Percentiles rank a stretch among this genome's conserved stretches.
These are phyloP conservation scores for Xyrauchen texanus DNA, from an alignment of 2,113 vertebrate species.

Conservation along the genomic window DNA sequence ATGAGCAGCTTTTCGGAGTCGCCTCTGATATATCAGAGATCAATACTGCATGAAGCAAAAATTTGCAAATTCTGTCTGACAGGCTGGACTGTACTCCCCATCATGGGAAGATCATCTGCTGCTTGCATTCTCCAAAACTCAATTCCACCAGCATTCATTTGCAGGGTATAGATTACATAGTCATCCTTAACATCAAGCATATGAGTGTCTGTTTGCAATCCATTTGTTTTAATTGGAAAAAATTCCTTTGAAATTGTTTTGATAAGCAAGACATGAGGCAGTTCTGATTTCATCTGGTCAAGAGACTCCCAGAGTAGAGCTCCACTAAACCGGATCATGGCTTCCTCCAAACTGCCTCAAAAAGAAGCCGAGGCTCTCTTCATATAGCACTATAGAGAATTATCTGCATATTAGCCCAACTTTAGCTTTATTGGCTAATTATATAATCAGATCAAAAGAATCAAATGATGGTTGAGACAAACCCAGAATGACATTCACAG, in stretches of 20 bases:
- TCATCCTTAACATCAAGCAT: constrained; percentile 42
- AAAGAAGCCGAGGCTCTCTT: neutral
- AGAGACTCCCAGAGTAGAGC: neutral
- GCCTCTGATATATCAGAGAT: constrained; percentile 33
- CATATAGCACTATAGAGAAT: constrained; percentile 1
- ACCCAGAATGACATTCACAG: neutral
- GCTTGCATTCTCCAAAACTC: constrained; percentile 15
- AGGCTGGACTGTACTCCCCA: neutral
- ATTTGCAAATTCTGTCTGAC: constrained; percentile 43
- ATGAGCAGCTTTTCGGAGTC: constrained; percentile 22
- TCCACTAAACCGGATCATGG: constrained; percentile 22
- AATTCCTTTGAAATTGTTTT: constrained; percentile 39
- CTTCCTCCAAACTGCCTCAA: neutral
- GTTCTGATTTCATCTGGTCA: constrained; percentile 27
- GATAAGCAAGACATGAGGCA: constrained; percentile 11
- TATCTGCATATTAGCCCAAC: too few species aligned
- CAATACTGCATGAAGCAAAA: constrained; percentile 32
- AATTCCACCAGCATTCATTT: constrained; percentile 28
- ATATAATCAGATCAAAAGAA: neutral
- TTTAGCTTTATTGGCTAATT: neutral
- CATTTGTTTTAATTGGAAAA: constrained; percentile 45
- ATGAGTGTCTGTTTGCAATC: constrained; percentile 48
- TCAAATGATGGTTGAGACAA: neutral
- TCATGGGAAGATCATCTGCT: constrained; percentile 19
- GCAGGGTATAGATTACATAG: constrained; percentile 43